Base-by-base conservation (phyloP, 2,888 invertebrate species). In the Rhaphigaster nebulosa region DNA sequence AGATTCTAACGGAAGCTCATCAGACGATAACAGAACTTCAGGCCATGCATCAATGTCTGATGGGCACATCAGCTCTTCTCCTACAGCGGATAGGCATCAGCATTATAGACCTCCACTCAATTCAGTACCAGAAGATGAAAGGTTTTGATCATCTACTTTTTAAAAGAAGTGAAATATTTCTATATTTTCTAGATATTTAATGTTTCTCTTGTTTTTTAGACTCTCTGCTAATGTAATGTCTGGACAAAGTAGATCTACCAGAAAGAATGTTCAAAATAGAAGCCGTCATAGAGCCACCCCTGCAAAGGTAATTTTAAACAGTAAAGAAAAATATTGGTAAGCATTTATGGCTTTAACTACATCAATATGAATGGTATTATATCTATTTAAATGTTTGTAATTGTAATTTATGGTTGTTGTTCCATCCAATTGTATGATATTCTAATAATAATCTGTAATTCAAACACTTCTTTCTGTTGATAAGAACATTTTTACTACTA, bases 31-130 rank as follows among this genome's bases (percentile, higher is more conserved):
- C 94, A 95, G 98, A 60, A 98, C 98, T n/a, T 98, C 98, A 1
- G 98, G 98, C 0, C 98, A 98, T 94, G 98, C 98, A 15, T 97
- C 97, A 93, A 98, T 98, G 98, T 98, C 98, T n/a, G 98, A 98
- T 94, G 95, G 95, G 41, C 94, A 94, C 92, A 93, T 93, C 26
- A 93, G 93, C 38, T 93, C 94, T 20, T 93, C 94, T 0, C 93
- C 93, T 20, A 93, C 93, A 4, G 93, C 93, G 12, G 94, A 95
- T 89, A 92, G 95, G 93, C 93, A 93, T 94, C 94, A 88, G 91
- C 94, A 93, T 93, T 95, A 92, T 94, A 95, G 93, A 92, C 95
- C 94, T 93, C 94, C 94, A 50, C 93, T 94, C 91, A 94, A 96
- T 93, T 94, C 94, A 90, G 96, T 94, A 91, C 96, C 94, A 91